Base-by-base conservation (phyloP, 2,888 invertebrate genomes). In the Elmis aenea region DNA sequence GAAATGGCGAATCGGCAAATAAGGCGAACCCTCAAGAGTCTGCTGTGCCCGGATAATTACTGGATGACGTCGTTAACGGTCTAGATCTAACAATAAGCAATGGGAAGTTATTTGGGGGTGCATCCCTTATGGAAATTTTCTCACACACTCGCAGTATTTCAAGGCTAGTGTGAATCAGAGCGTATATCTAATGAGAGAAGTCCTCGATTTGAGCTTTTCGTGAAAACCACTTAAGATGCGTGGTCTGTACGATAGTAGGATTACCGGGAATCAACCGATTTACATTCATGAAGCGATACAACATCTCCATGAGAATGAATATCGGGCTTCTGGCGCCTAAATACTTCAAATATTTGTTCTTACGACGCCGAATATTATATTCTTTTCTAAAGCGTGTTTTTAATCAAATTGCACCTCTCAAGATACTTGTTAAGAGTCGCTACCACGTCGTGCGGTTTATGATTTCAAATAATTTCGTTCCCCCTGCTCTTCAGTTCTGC, bases 211-310 rank as follows among this genome's bases (percentile, higher is more conserved):
- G 16, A 39, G 42, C 39, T 39, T 43, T 44, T 45, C 38, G 25
- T 13, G 27, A 26, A 31, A 42, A 45, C 39, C 32, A 27, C 39
- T 30, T 37, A 45, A 45, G 45, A 42, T 42, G 45, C 59, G 59
- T 62, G 61, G 57, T 57, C 51, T 44, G 45, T 41, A 54, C 55
- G 61, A 59, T 59, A 61, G 57, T 51, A 43, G 55, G 61, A 60
- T 60, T 59, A 60, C 53, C 46, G 45, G 38, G 29, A 50, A 57
- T 51, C 46, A 56, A 58, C 52, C 61, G 57, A 63, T 66, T 66
- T 66, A 62, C 64, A 66, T 66, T 64, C 64, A 66, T 65, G 62
- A 62, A 57, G 50, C 61, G 62, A 61, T 60, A 62, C 61, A 62
- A 58, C 56, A 62, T 61, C 57, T 54, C 57, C 50, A 48, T 55